A percentile compares a stretch with the other conserved stretches of the same genome.
Conservation (phyloP, 2,113 vertebrate genomes). For the Misgurnus anguillicaudatus region DNA sequence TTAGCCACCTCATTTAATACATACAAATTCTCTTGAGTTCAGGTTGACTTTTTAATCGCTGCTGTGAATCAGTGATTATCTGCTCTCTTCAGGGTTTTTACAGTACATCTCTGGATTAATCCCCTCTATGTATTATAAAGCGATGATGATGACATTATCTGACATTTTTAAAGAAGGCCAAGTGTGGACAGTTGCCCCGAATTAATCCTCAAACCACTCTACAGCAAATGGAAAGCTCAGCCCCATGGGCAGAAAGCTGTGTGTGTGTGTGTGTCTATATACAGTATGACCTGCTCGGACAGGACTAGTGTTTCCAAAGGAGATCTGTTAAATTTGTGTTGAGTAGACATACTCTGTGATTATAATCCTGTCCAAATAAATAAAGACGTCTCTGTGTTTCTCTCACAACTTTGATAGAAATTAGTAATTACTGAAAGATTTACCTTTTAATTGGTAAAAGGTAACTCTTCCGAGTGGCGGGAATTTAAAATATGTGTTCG, state of each 20-base stretch:
- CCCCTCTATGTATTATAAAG: conserved; percentile 76
- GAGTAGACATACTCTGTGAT: no score
- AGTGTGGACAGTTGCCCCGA: conserved; percentile 66
- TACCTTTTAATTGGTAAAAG: no score
- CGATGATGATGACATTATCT: conserved; percentile 79
- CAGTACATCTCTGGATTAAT: conserved; percentile 67
- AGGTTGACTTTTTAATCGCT: neutral
- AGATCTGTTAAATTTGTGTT: no score
- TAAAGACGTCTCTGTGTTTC: no score
- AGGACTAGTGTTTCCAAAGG: no score
- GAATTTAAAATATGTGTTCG: no score
- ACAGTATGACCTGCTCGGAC: neutral
- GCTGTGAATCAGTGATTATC: neutral
- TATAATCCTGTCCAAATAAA: no score
- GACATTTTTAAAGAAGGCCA: conserved; percentile 74
- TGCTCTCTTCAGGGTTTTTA: neutral
- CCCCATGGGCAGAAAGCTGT: neutral
- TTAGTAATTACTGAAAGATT: no score
- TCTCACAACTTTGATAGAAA: no score
- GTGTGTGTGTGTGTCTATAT: conserved; percentile 5
- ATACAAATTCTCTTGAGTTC: no score
- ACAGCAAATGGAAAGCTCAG: conserved; percentile 48
- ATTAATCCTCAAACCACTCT: conserved; percentile 63
- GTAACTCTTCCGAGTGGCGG: no score
- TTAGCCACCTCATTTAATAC: no score